A percentile compares a stretch with the other conserved stretches of the same genome.
phyloP scores from a whole-genome alignment of 2,797 vertebrate species.

The Melanotaenia parkinsoni region DNA sequence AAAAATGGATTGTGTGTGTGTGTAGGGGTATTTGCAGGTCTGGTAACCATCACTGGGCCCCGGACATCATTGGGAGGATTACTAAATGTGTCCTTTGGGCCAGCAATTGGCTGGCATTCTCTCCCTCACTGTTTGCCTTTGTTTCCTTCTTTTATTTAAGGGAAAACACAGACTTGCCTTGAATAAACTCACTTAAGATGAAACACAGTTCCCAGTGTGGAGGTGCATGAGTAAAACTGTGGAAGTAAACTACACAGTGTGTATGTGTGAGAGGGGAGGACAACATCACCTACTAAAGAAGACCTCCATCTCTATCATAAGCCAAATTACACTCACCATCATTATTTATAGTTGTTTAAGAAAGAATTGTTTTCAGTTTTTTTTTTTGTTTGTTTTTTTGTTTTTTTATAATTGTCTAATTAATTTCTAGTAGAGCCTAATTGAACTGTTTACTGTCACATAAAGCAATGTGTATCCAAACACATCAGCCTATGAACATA shows the following conservation, averaged over 20 bases:
- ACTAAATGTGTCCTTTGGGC: conserved; percentile 90
- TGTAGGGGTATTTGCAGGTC: conserved; percentile 89
- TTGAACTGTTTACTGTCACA: neutral
- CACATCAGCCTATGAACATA: neutral
- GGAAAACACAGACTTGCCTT: conserved; percentile 80
- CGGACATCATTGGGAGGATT: conserved; percentile 94
- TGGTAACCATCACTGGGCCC: conserved; percentile 89
- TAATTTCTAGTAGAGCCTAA: neutral
- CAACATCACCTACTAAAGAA: neutral
- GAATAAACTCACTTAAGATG: conserved; percentile 80
- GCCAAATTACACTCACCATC: neutral
- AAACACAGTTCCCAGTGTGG: conserved; percentile 59
- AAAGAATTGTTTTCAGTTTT: neutral
- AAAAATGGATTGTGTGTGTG: conserved; percentile 93
- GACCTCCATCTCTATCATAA: conserved; percentile 1
- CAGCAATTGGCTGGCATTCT: conserved; percentile 53
- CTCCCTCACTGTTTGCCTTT: conserved; percentile 73
- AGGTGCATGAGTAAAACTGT: conserved; percentile 35
- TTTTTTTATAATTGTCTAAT: neutral
- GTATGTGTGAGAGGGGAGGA: neutral
- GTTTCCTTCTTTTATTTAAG: conserved; percentile 74
- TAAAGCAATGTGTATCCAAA: neutral
- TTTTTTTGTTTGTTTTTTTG: neutral
- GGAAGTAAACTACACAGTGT: conserved; percentile 10
- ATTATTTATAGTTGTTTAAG: neutral